Percentiles rank a stretch among this genome's conserved stretches.
Evolutionary conservation across 2,888 invertebrate species (phyloP).

Genomic region (Coecobrya sp.): DNA sequence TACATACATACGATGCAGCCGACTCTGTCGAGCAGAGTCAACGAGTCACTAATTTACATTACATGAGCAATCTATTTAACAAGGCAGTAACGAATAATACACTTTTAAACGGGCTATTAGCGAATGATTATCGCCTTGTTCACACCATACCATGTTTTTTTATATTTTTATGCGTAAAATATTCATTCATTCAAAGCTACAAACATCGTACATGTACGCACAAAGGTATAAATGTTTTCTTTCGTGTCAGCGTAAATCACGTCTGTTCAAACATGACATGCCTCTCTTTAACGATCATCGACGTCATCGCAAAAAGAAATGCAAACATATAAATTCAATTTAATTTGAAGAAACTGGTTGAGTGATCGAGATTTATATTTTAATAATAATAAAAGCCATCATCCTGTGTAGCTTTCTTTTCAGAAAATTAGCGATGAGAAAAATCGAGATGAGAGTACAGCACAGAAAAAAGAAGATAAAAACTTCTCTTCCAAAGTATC

Average conservation of each 20-base stretch:
- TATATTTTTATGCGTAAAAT: conserved; percentile 57
- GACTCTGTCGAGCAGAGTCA: not conserved
- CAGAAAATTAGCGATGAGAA: conserved; percentile 23
- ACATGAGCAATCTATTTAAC: conserved; percentile 64
- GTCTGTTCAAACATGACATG: conserved; percentile 61
- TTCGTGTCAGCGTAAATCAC: conserved; percentile 62
- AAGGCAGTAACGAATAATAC: conserved; percentile 69
- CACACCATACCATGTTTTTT: conserved; percentile 69
- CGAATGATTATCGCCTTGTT: conserved; percentile 77
- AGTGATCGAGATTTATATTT: conserved; percentile 65
- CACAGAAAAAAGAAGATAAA: not conserved
- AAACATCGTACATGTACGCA: not conserved
- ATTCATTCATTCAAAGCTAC: conserved; percentile 40
- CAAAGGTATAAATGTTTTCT: conserved; percentile 48
- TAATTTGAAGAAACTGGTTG: conserved; percentile 69
- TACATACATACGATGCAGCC: conserved; percentile 6
- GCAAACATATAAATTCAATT: conserved; percentile 63
- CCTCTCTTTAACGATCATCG: not conserved
- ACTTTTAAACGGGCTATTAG: conserved; percentile 72
- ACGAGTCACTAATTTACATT: conserved; percentile 64
- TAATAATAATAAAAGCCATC: conserved; percentile 38
- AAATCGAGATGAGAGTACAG: not conserved
- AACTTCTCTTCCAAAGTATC: conserved; percentile 42
- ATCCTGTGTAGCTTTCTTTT: not conserved
- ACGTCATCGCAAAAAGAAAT: conserved; percentile 35